Evolutionary conservation across 1,140 invertebrate genomes (phyloP), one percentile per base, ranked within the genome.

Genomic region (Periplaneta americana): DNA sequence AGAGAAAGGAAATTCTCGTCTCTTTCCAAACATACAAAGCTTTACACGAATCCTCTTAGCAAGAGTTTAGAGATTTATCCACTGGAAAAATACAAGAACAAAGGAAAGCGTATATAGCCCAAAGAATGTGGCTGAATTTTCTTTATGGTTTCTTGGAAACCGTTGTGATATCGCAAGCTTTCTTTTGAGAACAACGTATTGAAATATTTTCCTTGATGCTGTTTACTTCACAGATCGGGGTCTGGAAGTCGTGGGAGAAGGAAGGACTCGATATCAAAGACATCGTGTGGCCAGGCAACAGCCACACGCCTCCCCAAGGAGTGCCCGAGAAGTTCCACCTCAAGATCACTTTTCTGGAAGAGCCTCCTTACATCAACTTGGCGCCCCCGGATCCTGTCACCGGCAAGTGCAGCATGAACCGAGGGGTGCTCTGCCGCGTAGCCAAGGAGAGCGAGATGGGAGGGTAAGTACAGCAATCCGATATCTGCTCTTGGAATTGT

Each of bases 221-320:
- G 5, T 78, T 37, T 15, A 15, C n/a, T 74, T 28, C 34, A 34
- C 83, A 93, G 92, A 91, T 93, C 83, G 92, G 92, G 1, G 86
- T 87, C 22, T 93, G 91, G 90, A 88, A 89, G 48, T 87, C 88
- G 6, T 93, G 90, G 88, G 87, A 88, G 36, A 85, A 88, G 36
- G 82, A 83, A 39, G 82, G 82, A 0, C 85, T 93, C 31, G 88
- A 90, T 80, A 93, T 93, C 84, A 89, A 91, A 81, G 93, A 93
- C 84, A 92, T 94, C 34, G 90, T 92, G 17, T 94, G 93, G 93
- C 93, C 93, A 0, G 93, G 91, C 6, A 88, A 89, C 74, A 86
- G 87, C 32, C 89, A 91, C 74, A 90, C 89, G 31, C 92, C 93
- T 4, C 93, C 93, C 8, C 87, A 89, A 77, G 93, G 92, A 9